These are phyloP conservation scores for Carcharodon carcharias DNA, from an alignment of 2,797 vertebrate species.

Conservation along the genomic window DNA sequence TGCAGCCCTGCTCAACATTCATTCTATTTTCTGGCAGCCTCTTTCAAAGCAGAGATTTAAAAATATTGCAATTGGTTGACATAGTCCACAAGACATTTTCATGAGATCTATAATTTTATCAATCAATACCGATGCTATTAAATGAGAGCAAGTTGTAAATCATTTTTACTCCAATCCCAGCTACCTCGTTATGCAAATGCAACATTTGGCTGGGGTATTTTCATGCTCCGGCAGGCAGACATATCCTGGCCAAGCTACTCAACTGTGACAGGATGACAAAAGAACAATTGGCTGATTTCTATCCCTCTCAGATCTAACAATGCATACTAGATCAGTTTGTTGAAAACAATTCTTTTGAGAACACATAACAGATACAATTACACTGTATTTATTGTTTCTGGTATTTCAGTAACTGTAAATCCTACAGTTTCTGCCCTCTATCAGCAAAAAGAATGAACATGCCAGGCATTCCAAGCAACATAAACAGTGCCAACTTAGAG, in stretches of 20 bases:
- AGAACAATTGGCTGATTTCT: constrained; percentile 26
- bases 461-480: background rate
- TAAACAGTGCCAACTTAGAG: background rate
- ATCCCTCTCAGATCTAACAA: constrained; percentile 4
- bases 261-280: background rate
- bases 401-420: background rate
- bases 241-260: background rate
- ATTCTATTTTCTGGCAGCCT: background rate
- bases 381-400: constrained; percentile 3
- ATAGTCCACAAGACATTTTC: background rate
- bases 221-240: background rate
- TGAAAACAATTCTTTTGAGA: background rate
- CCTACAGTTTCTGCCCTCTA: background rate
- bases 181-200: background rate
- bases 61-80: background rate
- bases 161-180: background rate
- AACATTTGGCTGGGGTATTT: background rate
- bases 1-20: background rate
- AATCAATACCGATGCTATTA: constrained; percentile 2
- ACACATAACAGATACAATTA: background rate
- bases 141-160: background rate
- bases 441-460: background rate
- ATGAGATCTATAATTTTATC: background rate
- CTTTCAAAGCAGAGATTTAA: background rate
- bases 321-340: background rate